These are phyloP conservation scores for Cosmorhoe ocellata DNA, from an alignment of 2,888 invertebrate species.

Conservation along the genomic window DNA sequence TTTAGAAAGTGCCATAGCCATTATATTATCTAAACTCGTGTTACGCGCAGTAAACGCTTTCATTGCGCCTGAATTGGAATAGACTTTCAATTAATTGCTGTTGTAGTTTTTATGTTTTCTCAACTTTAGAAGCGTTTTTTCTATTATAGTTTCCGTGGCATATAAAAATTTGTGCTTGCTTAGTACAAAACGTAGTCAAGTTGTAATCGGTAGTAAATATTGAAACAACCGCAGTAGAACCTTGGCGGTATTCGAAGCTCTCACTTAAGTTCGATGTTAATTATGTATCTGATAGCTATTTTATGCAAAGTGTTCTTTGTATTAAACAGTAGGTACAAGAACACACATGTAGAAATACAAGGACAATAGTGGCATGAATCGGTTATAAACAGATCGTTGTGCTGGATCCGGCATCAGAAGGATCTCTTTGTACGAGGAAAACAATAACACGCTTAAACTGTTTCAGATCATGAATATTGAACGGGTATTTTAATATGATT, in stretches of 20 bases:
- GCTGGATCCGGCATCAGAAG: slow-evolving; percentile 62
- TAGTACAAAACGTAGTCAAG: neutral
- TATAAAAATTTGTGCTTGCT: no score
- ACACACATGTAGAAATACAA: slow-evolving; percentile 43
- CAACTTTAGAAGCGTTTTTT: slow-evolving; percentile 27
- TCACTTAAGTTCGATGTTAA: slow-evolving; percentile 41
- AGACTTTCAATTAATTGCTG: slow-evolving; percentile 58
- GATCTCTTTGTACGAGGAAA: slow-evolving; percentile 68
- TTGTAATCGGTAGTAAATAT: neutral
- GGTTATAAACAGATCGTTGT: slow-evolving; percentile 68
- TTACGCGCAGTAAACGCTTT: slow-evolving; percentile 64
- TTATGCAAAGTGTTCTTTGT: slow-evolving; percentile 70
- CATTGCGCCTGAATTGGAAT: slow-evolving; percentile 61
- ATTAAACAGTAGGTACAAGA: slow-evolving; percentile 35
- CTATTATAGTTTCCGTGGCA: no score
- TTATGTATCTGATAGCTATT: slow-evolving; percentile 57
- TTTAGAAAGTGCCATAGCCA: slow-evolving; percentile 62
- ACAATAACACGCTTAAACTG: slow-evolving; percentile 62
- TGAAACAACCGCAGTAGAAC: slow-evolving; percentile 13
- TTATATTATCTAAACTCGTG: slow-evolving; percentile 59
- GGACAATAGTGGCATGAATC: slow-evolving; percentile 68
- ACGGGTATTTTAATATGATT: slow-evolving; percentile 18
- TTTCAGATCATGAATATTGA: slow-evolving; percentile 41
- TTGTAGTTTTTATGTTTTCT: slow-evolving; percentile 41
- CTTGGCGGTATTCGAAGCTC: slow-evolving; percentile 22